Conservation (phyloP, 1,140 invertebrate species). For the Ostrea edulis region DNA sequence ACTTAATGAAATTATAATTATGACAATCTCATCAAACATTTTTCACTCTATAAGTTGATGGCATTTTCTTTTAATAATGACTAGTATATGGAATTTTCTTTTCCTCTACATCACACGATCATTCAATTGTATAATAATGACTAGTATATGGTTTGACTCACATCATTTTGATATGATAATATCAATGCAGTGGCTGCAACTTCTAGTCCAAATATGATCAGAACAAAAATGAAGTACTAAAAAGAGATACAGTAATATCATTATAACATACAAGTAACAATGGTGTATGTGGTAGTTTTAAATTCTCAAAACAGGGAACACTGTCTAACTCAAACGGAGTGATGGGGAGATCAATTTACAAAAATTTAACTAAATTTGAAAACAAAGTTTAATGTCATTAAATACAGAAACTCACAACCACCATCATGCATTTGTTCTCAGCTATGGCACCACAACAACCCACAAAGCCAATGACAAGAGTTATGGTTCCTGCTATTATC, state of each 20-base stretch:
- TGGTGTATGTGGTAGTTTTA: no score
- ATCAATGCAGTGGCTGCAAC: slow-evolving; percentile 88
- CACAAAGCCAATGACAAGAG: slow-evolving; percentile 91
- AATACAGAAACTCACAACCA: slow-evolving; percentile 83
- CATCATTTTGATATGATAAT: slow-evolving; percentile 87
- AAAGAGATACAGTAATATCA: slow-evolving; percentile 67
- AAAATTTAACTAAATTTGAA: no score
- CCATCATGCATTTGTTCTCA: slow-evolving; percentile 92
- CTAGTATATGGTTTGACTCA: slow-evolving; percentile 83
- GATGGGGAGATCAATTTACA: no score
- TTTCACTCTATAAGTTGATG: no score
- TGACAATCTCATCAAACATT: no score
- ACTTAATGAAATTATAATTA: no score
- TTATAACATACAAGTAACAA: no score
- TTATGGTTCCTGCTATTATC: slow-evolving; percentile 87
- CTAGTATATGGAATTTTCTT: slow-evolving; percentile 61
- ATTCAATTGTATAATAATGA: no score
- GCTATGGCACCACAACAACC: slow-evolving; percentile 93
- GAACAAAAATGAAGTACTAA: slow-evolving; percentile 91
- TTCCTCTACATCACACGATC: no score
- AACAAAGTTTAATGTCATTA: not conserved
- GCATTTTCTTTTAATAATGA: no score
- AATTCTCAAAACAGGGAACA: no score
- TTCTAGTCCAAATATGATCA: slow-evolving; percentile 89
- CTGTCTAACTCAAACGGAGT: no score